Evolutionary conservation across 2,113 vertebrate genomes (phyloP), one percentile per base, ranked within the genome.

Genomic region (Hippolais icterina): DNA sequence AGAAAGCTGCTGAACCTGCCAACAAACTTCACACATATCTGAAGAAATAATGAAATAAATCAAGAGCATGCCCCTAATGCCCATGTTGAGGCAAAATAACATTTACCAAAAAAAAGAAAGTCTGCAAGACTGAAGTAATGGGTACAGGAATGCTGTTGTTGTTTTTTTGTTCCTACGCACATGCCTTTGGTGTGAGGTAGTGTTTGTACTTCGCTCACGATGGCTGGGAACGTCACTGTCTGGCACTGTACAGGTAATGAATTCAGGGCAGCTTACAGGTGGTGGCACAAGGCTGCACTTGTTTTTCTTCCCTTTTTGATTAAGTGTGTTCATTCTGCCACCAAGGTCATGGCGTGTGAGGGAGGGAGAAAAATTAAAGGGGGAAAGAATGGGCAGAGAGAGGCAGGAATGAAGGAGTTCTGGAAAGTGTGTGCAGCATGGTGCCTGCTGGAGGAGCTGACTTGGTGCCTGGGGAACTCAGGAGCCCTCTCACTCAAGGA

Each of bases 161-260:
- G 95, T 93, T 96, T 97, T 95, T 90, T 89, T 94, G 89, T 89
- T 96, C 96, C 94, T 94, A 96, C 90, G 20, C 96, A 80, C 95
- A 96, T 96, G 95, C 96, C 95, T 93, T 93, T 88, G 78, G 74
- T 50, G 81, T 97, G 95, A 96, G 93, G 87, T 83, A 61, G 84
- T 90, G 89, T 96, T 96, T 96, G 94, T 85, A 60, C 95, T 96
- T 84, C 7, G 5, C 89, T 95, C 78, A 33, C 4, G 4, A 84
- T 83, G 88, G 75, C 95, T 95, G 94, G 87, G 93, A 89, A 93
- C 77, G 86, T 97, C 96, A 94, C 94, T 31, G 93, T 66, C 95
- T 97, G 96, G 95, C 95, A 95, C 89, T 1, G 1, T 1, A 46
- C 93, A 96, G 95, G 95, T 96, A 93, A 96, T 91, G 61, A 69